A percentile compares a stretch with the other conserved stretches of the same genome.
Evolutionary conservation across 2,797 vertebrate species (phyloP).

Genomic region (Carcharodon carcharias): DNA sequence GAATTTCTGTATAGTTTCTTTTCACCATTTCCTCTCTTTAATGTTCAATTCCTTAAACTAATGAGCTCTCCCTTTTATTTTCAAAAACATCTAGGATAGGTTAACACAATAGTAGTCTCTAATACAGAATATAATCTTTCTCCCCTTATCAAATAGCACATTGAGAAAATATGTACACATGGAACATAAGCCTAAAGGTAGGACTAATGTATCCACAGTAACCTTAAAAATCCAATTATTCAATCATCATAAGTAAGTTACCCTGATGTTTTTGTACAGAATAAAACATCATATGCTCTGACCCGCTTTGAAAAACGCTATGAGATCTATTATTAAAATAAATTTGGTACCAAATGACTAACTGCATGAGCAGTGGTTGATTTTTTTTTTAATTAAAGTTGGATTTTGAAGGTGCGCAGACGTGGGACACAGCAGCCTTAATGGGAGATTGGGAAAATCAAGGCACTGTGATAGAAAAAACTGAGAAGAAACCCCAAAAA

Average conservation of each 20-base stretch:
- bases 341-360: background rate
- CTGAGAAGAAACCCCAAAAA: slow-evolving; percentile 36
- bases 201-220: background rate
- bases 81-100: background rate
- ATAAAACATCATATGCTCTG: background rate
- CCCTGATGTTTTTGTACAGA: background rate
- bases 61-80: background rate
- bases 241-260: background rate
- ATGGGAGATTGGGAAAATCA: background rate
- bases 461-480: background rate
- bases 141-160: background rate
- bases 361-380: background rate
- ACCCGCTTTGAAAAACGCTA: background rate
- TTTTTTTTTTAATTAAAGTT: background rate
- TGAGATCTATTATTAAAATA: background rate
- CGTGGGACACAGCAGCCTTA: background rate
- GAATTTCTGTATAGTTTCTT: background rate
- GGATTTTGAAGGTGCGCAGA: background rate
- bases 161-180: background rate
- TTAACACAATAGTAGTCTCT: background rate
- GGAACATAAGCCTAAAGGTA: background rate
- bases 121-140: background rate
- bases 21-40: background rate
- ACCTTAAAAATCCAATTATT: background rate
- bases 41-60: background rate